A percentile compares a stretch with the other conserved stretches of the same genome.
Evolutionary conservation across 2,888 invertebrate species (phyloP).

Genomic region (Rhaphigaster nebulosa): DNA sequence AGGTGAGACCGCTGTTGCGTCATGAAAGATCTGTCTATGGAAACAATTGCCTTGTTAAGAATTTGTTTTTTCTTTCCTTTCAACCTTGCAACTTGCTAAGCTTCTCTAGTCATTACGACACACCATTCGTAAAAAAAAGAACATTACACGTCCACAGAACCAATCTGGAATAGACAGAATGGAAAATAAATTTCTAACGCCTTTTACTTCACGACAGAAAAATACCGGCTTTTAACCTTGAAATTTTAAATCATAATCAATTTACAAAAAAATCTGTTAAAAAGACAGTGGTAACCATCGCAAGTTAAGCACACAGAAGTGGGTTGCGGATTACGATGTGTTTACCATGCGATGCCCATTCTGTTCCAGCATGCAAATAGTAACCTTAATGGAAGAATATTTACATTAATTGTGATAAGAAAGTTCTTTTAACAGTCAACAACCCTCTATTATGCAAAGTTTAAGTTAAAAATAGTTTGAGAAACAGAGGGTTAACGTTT

Average conservation of each 20-base stretch:
- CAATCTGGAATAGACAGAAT: background rate
- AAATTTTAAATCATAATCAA: background rate
- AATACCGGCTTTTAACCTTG: background rate
- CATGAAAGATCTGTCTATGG: background rate
- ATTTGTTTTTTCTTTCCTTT: background rate
- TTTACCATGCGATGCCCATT: too few species aligned
- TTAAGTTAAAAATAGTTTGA: too few species aligned
- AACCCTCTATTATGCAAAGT: too few species aligned
- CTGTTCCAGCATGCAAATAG: too few species aligned
- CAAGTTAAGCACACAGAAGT: too few species aligned
- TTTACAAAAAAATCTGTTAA: too few species aligned
- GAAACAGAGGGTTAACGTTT: too few species aligned
- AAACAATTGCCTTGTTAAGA: slow-evolving; percentile 1
- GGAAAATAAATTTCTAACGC: background rate
- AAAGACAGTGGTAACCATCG: too few species aligned
- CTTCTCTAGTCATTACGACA: background rate
- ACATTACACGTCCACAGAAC: background rate
- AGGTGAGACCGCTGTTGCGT: background rate
- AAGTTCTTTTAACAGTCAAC: too few species aligned
- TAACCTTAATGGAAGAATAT: too few species aligned
- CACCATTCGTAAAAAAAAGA: background rate
- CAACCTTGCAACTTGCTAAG: slow-evolving; percentile 5
- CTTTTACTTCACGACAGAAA: background rate
- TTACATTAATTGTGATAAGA: too few species aligned
- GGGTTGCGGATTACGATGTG: too few species aligned